A percentile compares a stretch with the other conserved stretches of the same genome.
These are phyloP conservation scores for Nothocercus julius DNA, from an alignment of 2,113 vertebrate species.

Conservation along the genomic window DNA sequence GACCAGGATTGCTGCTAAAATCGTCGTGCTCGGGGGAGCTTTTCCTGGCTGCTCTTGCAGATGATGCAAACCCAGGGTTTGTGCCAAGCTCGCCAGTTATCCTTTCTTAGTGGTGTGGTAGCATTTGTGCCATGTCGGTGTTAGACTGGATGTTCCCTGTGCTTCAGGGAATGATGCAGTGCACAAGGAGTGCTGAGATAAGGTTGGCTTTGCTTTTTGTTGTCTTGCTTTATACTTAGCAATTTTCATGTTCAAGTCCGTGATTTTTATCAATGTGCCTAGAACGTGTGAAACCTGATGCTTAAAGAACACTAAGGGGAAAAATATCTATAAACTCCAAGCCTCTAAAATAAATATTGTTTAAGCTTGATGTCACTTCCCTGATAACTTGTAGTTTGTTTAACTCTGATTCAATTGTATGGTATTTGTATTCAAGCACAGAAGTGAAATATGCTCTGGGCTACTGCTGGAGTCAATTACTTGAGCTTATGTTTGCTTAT, in stretches of 20 bases:
- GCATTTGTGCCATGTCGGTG: background rate
- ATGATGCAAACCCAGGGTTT: slow-evolving; percentile 1
- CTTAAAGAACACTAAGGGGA: background rate
- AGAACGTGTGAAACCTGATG: background rate
- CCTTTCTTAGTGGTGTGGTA: background rate
- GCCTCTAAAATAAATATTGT: background rate
- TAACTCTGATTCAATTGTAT: background rate
- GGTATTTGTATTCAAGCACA: background rate
- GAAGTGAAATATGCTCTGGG: background rate
- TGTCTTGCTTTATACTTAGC: background rate
- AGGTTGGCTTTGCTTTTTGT: background rate
- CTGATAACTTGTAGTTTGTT: background rate
- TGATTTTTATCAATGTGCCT: background rate
- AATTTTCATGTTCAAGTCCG: background rate
- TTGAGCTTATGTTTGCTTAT: background rate
- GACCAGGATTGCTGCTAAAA: background rate
- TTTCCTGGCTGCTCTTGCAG: background rate
- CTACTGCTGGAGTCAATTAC: background rate
- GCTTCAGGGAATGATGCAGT: background rate
- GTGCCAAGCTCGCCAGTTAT: background rate
- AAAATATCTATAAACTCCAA: background rate
- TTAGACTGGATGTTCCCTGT: background rate
- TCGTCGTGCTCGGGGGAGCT: fast-evolving
- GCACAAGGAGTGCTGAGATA: background rate
- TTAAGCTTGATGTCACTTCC: background rate